Evolutionary conservation across 2,797 vertebrate genomes (phyloP).

Genomic region (Clarias pachynema): DNA sequence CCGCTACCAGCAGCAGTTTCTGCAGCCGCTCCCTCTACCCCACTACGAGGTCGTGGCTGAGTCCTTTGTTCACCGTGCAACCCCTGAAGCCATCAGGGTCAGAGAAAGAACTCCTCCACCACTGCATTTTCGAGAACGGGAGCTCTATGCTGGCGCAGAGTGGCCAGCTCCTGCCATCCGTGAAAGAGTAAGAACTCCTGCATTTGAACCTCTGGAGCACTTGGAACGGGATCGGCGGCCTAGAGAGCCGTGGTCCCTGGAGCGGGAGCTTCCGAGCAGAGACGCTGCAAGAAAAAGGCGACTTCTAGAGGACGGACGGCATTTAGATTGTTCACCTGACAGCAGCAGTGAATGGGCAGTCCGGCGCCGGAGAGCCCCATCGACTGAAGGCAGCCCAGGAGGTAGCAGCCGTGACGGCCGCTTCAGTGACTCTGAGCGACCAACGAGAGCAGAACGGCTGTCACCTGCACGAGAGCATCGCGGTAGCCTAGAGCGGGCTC

Average conservation of each 20-base stretch:
- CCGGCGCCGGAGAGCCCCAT: constrained; percentile 83
- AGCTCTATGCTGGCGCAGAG: constrained; percentile 88
- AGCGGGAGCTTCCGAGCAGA: constrained; percentile 87
- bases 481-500: constrained; percentile 82
- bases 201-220: constrained; percentile 91
- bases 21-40: constrained; percentile 91
- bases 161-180: constrained; percentile 92
- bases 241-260: constrained; percentile 92
- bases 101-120: constrained; percentile 92
- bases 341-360: constrained; percentile 86
- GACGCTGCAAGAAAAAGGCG: constrained; percentile 89
- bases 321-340: constrained; percentile 91
- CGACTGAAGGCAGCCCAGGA: constrained; percentile 87
- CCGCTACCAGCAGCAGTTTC: constrained; percentile 93
- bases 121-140: constrained; percentile 93
- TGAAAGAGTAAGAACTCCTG: constrained; percentile 86
- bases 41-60: constrained; percentile 94
- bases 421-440: constrained; percentile 88
- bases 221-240: constrained; percentile 84
- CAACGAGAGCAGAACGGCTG: constrained; percentile 80
- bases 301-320: constrained; percentile 85
- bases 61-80: constrained; percentile 87
- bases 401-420: constrained; percentile 87
- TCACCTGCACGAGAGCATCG: constrained; percentile 84
- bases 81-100: constrained; percentile 88